These are phyloP conservation scores for Carcina quercana DNA, from an alignment of 2,888 invertebrate species.

Conservation along the genomic window DNA sequence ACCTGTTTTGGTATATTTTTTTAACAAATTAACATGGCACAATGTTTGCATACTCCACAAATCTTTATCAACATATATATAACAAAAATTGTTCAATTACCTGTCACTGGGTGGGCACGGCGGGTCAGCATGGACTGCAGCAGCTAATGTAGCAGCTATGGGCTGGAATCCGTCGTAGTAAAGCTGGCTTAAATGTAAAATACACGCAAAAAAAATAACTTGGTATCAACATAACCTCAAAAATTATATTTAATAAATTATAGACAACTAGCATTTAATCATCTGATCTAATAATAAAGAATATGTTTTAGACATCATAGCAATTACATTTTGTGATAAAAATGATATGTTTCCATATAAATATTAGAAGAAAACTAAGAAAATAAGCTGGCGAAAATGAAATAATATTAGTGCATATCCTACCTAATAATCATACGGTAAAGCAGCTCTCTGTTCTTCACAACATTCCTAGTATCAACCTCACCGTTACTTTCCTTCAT, in stretches of 20 bases:
- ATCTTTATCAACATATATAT: too few species aligned
- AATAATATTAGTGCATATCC: conserved; percentile 4
- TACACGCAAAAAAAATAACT: conserved; percentile 2
- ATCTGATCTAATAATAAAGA: too few species aligned
- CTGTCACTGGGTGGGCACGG: conserved; percentile 96
- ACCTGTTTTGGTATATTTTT: too few species aligned
- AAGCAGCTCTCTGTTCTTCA: conserved; percentile 91
- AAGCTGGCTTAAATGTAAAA: conserved; percentile 84
- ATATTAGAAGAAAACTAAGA: not conserved
- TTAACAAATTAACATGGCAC: too few species aligned
- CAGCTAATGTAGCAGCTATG: conserved; percentile 90
- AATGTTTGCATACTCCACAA: too few species aligned
- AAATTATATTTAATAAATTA: not conserved
- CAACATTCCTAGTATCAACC: conserved; percentile 83
- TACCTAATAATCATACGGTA: conserved; percentile 95
- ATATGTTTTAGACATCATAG: not conserved
- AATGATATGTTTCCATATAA: not conserved
- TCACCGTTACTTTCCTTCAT: conserved; percentile 59
- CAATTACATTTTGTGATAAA: not conserved
- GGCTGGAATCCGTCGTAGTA: conserved; percentile 98
- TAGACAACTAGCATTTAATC: too few species aligned
- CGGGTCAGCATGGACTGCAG: conserved; percentile 91
- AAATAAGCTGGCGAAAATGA: not conserved
- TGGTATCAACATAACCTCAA: conserved; percentile 7
- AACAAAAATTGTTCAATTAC: too few species aligned